Base-by-base conservation (phyloP, 2,113 vertebrate genomes). In the Parus major region DNA sequence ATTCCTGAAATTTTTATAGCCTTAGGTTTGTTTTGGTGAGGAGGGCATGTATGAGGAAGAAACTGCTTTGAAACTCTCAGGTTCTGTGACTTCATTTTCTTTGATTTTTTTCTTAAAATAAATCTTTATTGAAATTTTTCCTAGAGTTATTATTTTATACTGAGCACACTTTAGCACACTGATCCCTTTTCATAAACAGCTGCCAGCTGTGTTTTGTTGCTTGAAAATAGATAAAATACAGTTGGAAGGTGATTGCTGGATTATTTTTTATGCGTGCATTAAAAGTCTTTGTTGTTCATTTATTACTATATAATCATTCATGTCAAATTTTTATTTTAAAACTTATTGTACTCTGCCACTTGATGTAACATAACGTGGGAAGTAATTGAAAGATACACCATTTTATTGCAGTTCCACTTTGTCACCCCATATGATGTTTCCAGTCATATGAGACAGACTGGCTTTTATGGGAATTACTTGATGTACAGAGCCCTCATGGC, bases 101-200 rank as follows among this genome's bases (percentile, higher is more conserved):
- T 96, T 92, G 76, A 86, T 92, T 95, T 81, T 76, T 15, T 82
- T 92, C 72, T 72, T 90, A 92, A 95, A 96, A 93, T 94, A 75
- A 11, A 57, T 71, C 39, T 71, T 53, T 44, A 13, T 64, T 75
- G 60, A 94, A 65, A 3, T 15, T 46, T 89, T 88, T 84, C 19
- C 44, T 64, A 3, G 23, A 63, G 49, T 44, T 77, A 42, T 86
- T 87, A 83, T 78, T 92, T 88, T 79, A 75, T 41, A 27, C 68
- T 56, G 4, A 86, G 56, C 28, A 28, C 35, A 76, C 46, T 78
- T 83, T 57, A 90, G 44, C 44, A 68, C 44, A 53, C 47, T 53
- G 52, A 81, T 70, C 11, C 14, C 41, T 63, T 94, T 82, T 75
- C 47, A 92, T 64, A 88, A 96, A 86, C 61, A 86, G 47, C 60